Evolutionary conservation across 2,113 vertebrate species (phyloP), one percentile per base, ranked within the genome.

Genomic region (Vombatus ursinus): DNA sequence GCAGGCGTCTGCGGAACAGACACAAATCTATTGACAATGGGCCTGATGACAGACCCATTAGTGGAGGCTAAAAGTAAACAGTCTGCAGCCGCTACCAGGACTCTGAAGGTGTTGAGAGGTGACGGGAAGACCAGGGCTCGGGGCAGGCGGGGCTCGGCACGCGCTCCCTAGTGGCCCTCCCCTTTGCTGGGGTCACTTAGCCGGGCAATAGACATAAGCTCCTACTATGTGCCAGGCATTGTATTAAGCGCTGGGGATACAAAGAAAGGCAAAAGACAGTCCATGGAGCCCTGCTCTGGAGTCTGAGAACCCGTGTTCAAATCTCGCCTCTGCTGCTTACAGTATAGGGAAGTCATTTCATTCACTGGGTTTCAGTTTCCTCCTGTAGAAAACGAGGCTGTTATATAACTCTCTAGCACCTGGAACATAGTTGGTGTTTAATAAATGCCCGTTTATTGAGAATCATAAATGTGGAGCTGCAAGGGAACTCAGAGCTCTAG

Each of bases 41-140:
- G 54, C 44, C 24, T 89, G 52, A 89, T 23, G 51, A 52, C 48
- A 24, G n/a, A 54, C 26, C n/a, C n/a, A n/a, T n/a, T n/a, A n/a
- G 50, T n/a, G 16, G 26, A 50, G 54, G 50, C 50, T 84, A 91
- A 57, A n/a, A 52, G 53, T 77, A 57, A 90, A 92, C 10, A 28
- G 77, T 51, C 48, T 28, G 23, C 0, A 2, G 50, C 19, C 47
- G 57, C 93, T 91, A 0, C 4, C 50, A 24, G 89, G 28, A 28
- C 10, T 6, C 16, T 5, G 51, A 8, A 31, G 22, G 50, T 22
- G 12, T 22, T 28, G 2, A 12, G 31, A 89, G 47, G 49, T 26
- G n/a, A 37, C 0, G 3, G 50, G 52, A 19, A 44, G 0, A 9
- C 52, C 44, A 92, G 22, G 22, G 53, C 0, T 0, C 9, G 0